Evolutionary conservation across 2,113 vertebrate genomes (phyloP).

Genomic region (Takifugu bimaculatus): DNA sequence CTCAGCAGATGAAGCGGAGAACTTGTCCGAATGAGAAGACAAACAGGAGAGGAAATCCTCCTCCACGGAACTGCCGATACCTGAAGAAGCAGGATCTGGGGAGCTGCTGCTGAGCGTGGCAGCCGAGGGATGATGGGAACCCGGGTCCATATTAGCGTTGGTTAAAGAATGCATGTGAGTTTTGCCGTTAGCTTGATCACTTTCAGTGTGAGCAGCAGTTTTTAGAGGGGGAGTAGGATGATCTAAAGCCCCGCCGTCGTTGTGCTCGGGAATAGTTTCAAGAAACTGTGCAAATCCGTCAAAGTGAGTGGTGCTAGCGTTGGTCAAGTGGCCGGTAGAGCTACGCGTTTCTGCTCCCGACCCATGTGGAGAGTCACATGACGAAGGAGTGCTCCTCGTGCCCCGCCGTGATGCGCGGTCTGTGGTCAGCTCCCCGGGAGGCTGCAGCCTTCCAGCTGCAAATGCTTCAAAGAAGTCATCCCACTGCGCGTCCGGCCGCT

Average conservation of each 20-base stretch:
- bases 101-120: slow-evolving; percentile 32
- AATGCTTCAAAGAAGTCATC: slow-evolving; percentile 84
- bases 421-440: slow-evolving; percentile 34
- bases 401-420: slow-evolving; percentile 21
- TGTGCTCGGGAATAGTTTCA: slow-evolving; percentile 50
- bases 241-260: neutral
- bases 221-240: slow-evolving; percentile 5
- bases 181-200: slow-evolving; percentile 8
- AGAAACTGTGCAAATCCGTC: slow-evolving; percentile 37
- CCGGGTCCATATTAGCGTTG: slow-evolving; percentile 15
- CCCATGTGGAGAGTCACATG: slow-evolving; percentile 3
- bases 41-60: slow-evolving; percentile 52
- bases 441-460: slow-evolving; percentile 80
- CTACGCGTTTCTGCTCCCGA: slow-evolving; percentile 1
- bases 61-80: slow-evolving; percentile 51
- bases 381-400: slow-evolving; percentile 2
- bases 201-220: slow-evolving; percentile 5
- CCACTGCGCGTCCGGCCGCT: slow-evolving; percentile 65
- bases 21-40: slow-evolving; percentile 56
- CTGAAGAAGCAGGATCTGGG: slow-evolving; percentile 50
- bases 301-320: slow-evolving; percentile 12
- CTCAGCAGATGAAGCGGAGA: slow-evolving; percentile 33
- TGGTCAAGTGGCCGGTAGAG: neutral
- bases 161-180: slow-evolving; percentile 21
- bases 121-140: neutral